Evolutionary conservation across 1,140 invertebrate species (phyloP).

Genomic region (Linepithema humile): DNA sequence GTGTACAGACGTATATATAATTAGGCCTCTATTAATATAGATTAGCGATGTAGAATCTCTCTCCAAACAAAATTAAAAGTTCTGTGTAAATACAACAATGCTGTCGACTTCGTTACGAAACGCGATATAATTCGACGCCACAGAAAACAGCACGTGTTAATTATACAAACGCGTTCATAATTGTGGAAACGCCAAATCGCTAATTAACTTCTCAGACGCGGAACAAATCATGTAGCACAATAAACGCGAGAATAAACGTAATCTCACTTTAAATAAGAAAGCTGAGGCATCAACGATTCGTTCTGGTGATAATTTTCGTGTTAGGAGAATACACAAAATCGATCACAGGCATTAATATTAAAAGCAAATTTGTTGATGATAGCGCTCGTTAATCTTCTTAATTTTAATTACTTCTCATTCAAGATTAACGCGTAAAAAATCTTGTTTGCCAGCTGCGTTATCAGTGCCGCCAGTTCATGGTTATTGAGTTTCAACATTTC

Average conservation of each 20-base stretch:
- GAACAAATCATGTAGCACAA: not conserved
- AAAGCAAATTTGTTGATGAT: slow-evolving; percentile 26
- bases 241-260: slow-evolving; percentile 14
- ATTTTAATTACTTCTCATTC: slow-evolving; percentile 48
- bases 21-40: not conserved
- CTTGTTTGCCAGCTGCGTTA: slow-evolving; percentile 35
- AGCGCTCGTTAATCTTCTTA: slow-evolving; percentile 29
- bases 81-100: not conserved
- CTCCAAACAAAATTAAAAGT: not conserved
- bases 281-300: not conserved
- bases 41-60: not conserved
- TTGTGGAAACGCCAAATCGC: not conserved
- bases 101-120: slow-evolving; percentile 1
- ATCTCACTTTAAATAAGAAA: not conserved
- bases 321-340: not conserved
- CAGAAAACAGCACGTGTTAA: slow-evolving; percentile 12
- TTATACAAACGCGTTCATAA: not conserved
- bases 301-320: not conserved
- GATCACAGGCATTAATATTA: not conserved
- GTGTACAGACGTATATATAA: not conserved
- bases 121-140: not conserved
- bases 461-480: not conserved
- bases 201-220: slow-evolving; percentile 14
- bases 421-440: slow-evolving; percentile 46
- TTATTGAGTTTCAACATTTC: slow-evolving; percentile 17